phyloP scores from a whole-genome alignment of 2,797 vertebrate species.

The Salmo trutta region DNA sequence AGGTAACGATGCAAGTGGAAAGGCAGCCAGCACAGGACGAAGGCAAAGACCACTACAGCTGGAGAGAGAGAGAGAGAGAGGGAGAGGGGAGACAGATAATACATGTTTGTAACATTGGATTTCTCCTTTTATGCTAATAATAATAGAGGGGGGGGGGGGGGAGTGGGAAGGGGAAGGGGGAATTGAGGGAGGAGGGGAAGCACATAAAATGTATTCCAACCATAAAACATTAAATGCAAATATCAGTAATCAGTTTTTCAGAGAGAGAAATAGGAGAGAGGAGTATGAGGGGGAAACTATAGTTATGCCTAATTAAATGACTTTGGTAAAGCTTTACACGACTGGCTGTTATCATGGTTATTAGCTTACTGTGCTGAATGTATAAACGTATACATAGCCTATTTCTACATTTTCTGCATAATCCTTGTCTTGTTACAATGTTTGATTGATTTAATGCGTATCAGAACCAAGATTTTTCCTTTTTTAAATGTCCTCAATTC shows the following conservation, averaged over 20 bases:
- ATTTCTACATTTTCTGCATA: background rate
- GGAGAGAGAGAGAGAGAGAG: constrained; percentile 36
- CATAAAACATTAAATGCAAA: too few species aligned
- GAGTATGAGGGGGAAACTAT: too few species aligned
- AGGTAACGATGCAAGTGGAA: constrained; percentile 96
- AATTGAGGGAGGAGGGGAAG: background rate
- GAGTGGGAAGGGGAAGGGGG: background rate
- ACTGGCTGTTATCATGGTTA: too few species aligned
- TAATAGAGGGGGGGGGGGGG: background rate
- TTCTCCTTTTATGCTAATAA: background rate
- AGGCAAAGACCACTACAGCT: constrained; percentile 96
- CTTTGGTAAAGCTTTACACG: too few species aligned
- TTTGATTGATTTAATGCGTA: background rate
- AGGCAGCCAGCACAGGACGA: constrained; percentile 97
- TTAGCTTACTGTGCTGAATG: too few species aligned
- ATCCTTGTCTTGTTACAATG: background rate
- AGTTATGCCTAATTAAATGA: too few species aligned
- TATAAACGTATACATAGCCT: too few species aligned
- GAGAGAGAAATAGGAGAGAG: too few species aligned
- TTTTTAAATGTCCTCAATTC: too few species aligned
- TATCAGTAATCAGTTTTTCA: too few species aligned
- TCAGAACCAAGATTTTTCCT: background rate
- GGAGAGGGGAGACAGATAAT: background rate
- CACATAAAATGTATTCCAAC: background rate
- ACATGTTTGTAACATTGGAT: background rate